Conservation (phyloP, 2,888 invertebrate genomes). For the Gastracanthus pulcherrimus region DNA sequence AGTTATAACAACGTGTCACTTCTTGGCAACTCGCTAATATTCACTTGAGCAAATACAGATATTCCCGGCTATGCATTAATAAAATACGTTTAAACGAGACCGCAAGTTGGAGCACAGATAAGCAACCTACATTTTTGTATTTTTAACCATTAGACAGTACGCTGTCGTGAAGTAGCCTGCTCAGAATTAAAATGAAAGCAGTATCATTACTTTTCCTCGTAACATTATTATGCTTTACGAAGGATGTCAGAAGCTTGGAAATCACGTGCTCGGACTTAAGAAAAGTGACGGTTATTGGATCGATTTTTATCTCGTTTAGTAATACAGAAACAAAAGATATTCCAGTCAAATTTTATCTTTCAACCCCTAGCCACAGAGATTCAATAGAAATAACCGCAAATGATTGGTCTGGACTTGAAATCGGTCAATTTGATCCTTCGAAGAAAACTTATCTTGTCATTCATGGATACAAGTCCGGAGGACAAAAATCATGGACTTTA, state of each 20-base stretch:
- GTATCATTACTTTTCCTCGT: background rate
- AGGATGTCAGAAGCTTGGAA: background rate
- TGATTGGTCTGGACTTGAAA: constrained; percentile 18
- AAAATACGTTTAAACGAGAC: background rate
- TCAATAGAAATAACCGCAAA: background rate
- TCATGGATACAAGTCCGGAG: constrained; percentile 48
- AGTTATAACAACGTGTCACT: background rate
- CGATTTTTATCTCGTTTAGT: background rate
- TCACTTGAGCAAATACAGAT: background rate
- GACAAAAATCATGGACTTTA: constrained; percentile 40
- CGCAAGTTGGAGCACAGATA: background rate
- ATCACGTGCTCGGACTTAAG: constrained; percentile 31
- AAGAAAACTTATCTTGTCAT: constrained; percentile 39
- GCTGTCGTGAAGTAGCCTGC: background rate
- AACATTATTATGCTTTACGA: background rate
- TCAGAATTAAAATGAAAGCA: constrained; percentile 19
- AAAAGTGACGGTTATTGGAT: constrained; percentile 12
- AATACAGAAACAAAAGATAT: background rate
- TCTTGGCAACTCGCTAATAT: background rate
- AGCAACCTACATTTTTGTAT: background rate
- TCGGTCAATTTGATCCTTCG: constrained; percentile 21
- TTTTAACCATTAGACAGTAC: background rate
- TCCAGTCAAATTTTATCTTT: constrained; percentile 17
- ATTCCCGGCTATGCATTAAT: background rate
- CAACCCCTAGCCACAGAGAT: constrained; percentile 12